Base-by-base conservation (phyloP, 2,888 invertebrate genomes). In the Calameuta pallipes region DNA sequence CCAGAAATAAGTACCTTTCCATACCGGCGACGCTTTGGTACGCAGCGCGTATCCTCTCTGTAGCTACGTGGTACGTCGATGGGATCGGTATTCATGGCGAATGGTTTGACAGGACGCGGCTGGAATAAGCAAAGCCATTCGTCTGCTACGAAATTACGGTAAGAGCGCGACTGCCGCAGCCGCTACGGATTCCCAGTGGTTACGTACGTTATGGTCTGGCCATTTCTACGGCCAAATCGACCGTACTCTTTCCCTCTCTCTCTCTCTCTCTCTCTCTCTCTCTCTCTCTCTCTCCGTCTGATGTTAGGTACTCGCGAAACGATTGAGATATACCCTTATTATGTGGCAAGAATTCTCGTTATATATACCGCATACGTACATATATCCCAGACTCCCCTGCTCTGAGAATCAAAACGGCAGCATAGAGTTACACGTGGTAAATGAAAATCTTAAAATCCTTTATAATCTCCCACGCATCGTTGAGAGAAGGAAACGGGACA, bases 1-100 rank as follows among this genome's bases (percentile, higher is more conserved):
- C 56, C 56, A 56, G 56, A 56, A 56, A 23, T 56, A 56, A 56
- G 56, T 56, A 23, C 23, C 23, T 56, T 56, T 56, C 56, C 56
- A 56, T 23, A 56, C 23, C 56, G 9, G 56, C 56, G 56, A 56
- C 15, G 56, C 56, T 56, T 56, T 56, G 56, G 56, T 56, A 56
- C 56, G 56, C 56, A 23, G 56, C 56, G 23, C 56, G 56, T 56
- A 56, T 56, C 56, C 56, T 56, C 56, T 0, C 56, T 0, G 9
- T 23, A 56, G 56, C 56, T 56, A 56, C 56, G 56, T 56, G 56
- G 23, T 9, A 56, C 56, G 56, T 56, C 56, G 56, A 56, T 56
- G 23, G 56, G 56, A 56, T 56, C 56, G 56, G 56, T 71, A 71
- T 71, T 71, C 71, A 71, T 71, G 71, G 71, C 71, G 71, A 71